Base-by-base conservation (phyloP, 1,140 invertebrate genomes). In the Bombus pascuorum region DNA sequence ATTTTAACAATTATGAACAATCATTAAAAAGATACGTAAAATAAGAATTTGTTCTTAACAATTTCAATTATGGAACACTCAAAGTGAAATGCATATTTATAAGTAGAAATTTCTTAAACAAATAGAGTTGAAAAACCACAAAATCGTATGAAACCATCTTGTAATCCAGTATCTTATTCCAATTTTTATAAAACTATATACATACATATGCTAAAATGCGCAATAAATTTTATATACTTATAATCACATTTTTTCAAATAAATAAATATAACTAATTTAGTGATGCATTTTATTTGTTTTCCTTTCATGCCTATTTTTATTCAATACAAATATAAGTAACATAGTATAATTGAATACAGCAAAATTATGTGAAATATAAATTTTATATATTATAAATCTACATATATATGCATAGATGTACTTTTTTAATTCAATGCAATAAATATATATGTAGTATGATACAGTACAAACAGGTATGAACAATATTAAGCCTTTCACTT, bases 221-320 rank as follows among this genome's bases (percentile, higher is more conserved):
- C 74, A 79, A 83, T 62, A 86, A 84, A 87, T 82, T 91, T 91
- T 91, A 66, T 91, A 90, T 66, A 75, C 78, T 25, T 78, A 32
- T 81, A 89, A 77, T 32, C 39, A 44, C 42, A 77, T 89, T 89
- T 89, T 79, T 74, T 89, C 59, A 87, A 85, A 80, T 53, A 44
- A 87, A 89, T 68, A 88, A 86, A 86, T 25, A 59, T 80, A 89
- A 84, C 47, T 87, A 81, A 68, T 87, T 81, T 77, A 78, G 28
- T 62, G 47, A 28, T 65, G 32, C 44, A 57, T 83, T 47, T n/a
- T 25, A 5, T 65, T 34, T 18, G 18, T 53, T 39, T 42, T 25
- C 15, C 6, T 5, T n/a, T 65, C 72, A 18, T 34, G 22, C 2
- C 2, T 15, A 25, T 28, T 32, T 68, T n/a, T n/a, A 59, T 39